phyloP scores from a whole-genome alignment of 2,888 invertebrate genomes.

The Tenthredo notha region DNA sequence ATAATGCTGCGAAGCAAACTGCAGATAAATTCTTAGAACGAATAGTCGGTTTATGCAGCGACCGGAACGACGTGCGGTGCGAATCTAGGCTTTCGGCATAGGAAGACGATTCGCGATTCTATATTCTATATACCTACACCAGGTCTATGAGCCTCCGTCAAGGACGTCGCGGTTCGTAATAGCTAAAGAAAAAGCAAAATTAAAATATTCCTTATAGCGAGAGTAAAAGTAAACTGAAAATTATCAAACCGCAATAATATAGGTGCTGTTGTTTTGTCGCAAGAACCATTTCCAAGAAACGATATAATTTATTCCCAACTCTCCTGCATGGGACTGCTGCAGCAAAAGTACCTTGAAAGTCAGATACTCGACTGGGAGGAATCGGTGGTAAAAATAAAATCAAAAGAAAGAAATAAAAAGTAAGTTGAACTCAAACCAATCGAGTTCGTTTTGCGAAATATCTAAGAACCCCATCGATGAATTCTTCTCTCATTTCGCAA shows the following conservation, averaged over 20 bases:
- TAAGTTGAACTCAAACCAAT: neutral
- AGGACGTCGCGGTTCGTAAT: constrained; percentile 44
- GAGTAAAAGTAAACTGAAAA: constrained; percentile 10
- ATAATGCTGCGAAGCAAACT: constrained; percentile 49
- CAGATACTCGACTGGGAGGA: neutral
- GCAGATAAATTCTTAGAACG: constrained; percentile 48
- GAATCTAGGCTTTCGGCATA: constrained; percentile 21
- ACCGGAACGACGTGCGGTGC: constrained; percentile 38
- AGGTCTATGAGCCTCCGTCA: neutral
- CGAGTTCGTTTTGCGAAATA: neutral
- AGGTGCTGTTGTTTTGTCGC: constrained; percentile 15
- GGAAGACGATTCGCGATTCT: neutral
- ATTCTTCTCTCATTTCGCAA: neutral
- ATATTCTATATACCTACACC: neutral
- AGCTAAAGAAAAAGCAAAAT: constrained; percentile 10
- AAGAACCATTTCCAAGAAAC: constrained; percentile 34
- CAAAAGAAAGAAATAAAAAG: neutral
- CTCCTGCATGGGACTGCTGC: constrained; percentile 5
- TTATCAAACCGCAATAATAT: constrained; percentile 21
- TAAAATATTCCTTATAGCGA: neutral
- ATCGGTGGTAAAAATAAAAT: constrained; percentile 9
- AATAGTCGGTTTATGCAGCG: constrained; percentile 48
- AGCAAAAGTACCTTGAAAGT: constrained; percentile 16
- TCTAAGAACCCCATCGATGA: neutral
- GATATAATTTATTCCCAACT: neutral